Evolutionary conservation across 2,888 invertebrate species (phyloP), one percentile per base, ranked within the genome.

Genomic region (Drosophila mercatorum): DNA sequence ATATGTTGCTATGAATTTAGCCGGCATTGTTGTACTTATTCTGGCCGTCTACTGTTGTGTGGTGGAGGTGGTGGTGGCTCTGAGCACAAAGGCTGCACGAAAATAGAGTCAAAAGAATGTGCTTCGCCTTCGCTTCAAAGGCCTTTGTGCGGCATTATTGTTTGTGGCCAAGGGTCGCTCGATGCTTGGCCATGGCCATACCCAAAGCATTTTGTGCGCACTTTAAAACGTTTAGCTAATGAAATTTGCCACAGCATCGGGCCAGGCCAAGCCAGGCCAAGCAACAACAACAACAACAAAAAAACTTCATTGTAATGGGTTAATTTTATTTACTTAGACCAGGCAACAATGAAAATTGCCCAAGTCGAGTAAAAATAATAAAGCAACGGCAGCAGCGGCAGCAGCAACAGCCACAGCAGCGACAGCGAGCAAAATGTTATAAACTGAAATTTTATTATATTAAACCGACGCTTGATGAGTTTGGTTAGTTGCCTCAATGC

Each of bases 371-470:
- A 66, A 78, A 81, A 81, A 79, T 79, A 79, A 88, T 86, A 83
- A 88, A 85, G 77, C 86, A 79, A 58, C 68, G 58, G 64, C 52
- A 47, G 51, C 38, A 43, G 43, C 14, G 26, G 57, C 47, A 36
- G 75, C 57, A 55, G 5, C 34, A 41, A 17, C 17, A 17, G 17
- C 17, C 17, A 17, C 17, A 17, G 56, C 67, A 61, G 36, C 52
- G 47, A 47, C 60, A 75, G 70, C 68, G 71, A 68, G 56, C 72
- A 68, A 84, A 84, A 88, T 89, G 87, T 86, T 90, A 79, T 88
- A 90, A 86, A 83, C 89, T 89, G 89, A 90, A 90, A 81, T 90
- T 87, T 88, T 89, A 90, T 87, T 87, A 90, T 87, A 87, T 88
- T 90, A 90, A 86, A 88, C 83, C 89, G 87, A 80, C 83, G 89